Evolutionary conservation across 2,888 invertebrate species (phyloP).

Genomic region (Zaprionus obscuricornis): DNA sequence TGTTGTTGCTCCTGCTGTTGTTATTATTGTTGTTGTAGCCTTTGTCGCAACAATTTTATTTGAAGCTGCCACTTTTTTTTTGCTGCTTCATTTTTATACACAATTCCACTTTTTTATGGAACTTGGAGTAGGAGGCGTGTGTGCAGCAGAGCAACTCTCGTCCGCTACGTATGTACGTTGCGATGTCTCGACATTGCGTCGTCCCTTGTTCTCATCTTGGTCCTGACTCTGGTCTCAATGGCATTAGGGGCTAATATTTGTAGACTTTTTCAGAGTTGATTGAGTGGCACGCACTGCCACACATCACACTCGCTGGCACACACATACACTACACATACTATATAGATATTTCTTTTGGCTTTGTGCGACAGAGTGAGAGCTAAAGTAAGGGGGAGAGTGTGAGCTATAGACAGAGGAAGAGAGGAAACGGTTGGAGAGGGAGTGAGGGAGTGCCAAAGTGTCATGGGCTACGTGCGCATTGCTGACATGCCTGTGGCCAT

Average conservation of each 20-base stretch:
- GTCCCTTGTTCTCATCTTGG: conserved; percentile 46
- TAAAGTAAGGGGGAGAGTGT: no score
- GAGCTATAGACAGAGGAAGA: conserved; percentile 4
- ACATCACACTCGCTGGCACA: conserved; percentile 52
- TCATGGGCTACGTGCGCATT: conserved; percentile 54
- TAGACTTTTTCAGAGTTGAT: conserved; percentile 77
- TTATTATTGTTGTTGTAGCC: conserved; percentile 50
- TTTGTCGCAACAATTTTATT: conserved; percentile 80
- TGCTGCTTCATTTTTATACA: conserved; percentile 76
- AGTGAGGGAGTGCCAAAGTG: conserved; percentile 33
- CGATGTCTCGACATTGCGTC: conserved; percentile 8
- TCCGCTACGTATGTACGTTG: conserved; percentile 6
- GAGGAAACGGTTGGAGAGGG: conserved; percentile 8
- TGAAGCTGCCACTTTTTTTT: conserved; percentile 74
- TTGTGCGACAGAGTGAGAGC: no score
- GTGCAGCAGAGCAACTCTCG: conserved; percentile 24
- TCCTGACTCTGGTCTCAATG: conserved; percentile 69
- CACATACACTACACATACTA: conserved; percentile 24
- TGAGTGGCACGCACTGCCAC: conserved; percentile 77
- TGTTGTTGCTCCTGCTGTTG: conserved; percentile 20
- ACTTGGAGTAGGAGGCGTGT: conserved; percentile 30
- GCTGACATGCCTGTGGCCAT: conserved; percentile 67
- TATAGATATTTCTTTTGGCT: no score
- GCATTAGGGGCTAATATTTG: conserved; percentile 80
- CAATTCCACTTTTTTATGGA: conserved; percentile 78